Evolutionary conservation across 2,888 invertebrate genomes (phyloP).

Genomic region (Limnephilus rhombicus): DNA sequence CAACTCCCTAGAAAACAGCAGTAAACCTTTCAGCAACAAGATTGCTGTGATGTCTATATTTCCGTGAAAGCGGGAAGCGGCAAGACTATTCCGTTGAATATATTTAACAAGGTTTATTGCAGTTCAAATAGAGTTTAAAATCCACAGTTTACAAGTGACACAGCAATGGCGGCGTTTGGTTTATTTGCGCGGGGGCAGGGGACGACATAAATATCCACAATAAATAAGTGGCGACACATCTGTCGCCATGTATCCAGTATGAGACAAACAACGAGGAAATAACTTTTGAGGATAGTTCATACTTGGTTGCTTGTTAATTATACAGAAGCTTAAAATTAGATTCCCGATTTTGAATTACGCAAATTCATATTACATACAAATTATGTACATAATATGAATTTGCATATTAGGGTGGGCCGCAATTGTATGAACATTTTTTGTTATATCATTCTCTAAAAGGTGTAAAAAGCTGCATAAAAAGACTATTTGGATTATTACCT

Average conservation of each 20-base stretch:
- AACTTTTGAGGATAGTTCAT: not conserved
- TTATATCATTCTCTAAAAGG: too few relatives aligned
- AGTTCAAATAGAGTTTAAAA: conserved; percentile 56
- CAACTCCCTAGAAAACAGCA: not conserved
- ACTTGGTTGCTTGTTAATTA: not conserved
- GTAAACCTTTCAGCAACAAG: not conserved
- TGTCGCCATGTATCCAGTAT: conserved; percentile 4
- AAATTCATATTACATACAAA: not conserved
- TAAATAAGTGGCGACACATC: conserved; percentile 45
- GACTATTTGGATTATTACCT: too few relatives aligned
- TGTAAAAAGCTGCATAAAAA: too few relatives aligned
- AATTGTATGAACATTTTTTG: too few relatives aligned
- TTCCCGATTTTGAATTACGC: not conserved
- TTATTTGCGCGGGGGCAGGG: conserved; percentile 54
- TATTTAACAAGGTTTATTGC: conserved; percentile 52
- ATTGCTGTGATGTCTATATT: not conserved
- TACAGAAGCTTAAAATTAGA: not conserved
- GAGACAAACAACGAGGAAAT: not conserved
- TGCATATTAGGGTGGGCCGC: too few relatives aligned
- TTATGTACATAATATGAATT: too few relatives aligned
- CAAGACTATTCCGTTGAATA: not conserved
- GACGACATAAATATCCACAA: conserved; percentile 34
- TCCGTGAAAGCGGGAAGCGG: conserved; percentile 6
- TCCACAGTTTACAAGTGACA: conserved; percentile 47
- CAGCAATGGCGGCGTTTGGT: conserved; percentile 37